Base-by-base conservation (phyloP, 2,113 vertebrate genomes). In the Lophotis ruficrista region DNA sequence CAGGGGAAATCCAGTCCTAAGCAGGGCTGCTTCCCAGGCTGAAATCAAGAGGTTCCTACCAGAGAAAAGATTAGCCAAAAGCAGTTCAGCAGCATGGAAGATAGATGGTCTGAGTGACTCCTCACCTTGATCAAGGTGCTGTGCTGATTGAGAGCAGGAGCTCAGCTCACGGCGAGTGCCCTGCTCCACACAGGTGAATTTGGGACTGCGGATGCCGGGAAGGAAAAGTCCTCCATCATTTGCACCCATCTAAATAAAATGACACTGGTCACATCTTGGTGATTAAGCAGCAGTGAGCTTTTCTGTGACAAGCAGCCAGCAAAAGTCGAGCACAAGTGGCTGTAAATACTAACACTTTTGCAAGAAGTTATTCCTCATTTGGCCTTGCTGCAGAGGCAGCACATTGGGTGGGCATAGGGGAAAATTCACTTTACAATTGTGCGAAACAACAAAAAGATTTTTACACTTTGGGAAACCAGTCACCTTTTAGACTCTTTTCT, bases 61-160 rank as follows among this genome's bases (percentile, higher is more conserved):
- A 57, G 54, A 45, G 24, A 24, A 61, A 54, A 38, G 27, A 22
- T 37, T 10, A 57, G 24, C 33, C 16, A 56, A 33, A 45, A 86
- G 37, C 33, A 68, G 43, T 9, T 78, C 64, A 1, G 7, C 72
- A 38, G 25, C 25, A 4, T 0, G 9, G n/a, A 25, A 0, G 1
- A n/a, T 23, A 56, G 60, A 35, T 78, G 45, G 20, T 23, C 54
- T 53, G 71, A 83, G 60, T 1, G 1, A 37, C 60, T 65, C 31
- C 27, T 61, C 41, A 45, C 47, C 35, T 54, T 58, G 53, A 61
- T 38, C 19, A 41, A 64, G 45, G 66, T 12, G 10, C 27, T 84
- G 20, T n/a, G 51, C 20, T 14, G 31, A 48, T 58, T 16, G 28
- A 41, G 37, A 58, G 43, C 21, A 24, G 3, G 9, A 69, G n/a